phyloP scores from a whole-genome alignment of 37 sponge, comb jelly and placozoan species.

The Corticium candelabrum region DNA sequence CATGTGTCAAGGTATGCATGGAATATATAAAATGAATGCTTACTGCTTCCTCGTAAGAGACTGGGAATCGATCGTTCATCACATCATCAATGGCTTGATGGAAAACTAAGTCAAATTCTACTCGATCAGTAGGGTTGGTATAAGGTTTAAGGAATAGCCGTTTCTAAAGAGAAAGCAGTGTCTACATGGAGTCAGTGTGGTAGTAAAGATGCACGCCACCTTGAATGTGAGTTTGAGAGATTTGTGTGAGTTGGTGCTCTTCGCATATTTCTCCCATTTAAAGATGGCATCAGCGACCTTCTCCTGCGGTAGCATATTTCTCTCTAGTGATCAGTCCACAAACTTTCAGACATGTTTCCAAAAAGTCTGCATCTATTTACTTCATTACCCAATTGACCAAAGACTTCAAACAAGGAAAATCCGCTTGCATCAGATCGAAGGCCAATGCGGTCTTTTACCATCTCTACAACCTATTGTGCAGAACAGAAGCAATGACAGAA shows the following conservation, averaged over 20 bases:
- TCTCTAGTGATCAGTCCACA: constrained; percentile 38
- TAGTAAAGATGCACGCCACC: constrained; percentile 27
- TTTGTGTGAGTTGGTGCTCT: constrained; percentile 64
- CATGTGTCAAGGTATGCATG: too few relatives aligned
- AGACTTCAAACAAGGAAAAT: constrained; percentile 88
- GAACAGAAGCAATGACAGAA: background rate
- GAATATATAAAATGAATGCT: background rate
- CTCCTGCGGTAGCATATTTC: constrained; percentile 85
- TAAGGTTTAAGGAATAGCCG: constrained; percentile 80
- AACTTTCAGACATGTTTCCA: background rate
- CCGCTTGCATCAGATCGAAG: constrained; percentile 41
- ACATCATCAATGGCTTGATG: constrained; percentile 87
- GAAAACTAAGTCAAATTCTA: constrained; percentile 77
- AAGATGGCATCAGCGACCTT: constrained; percentile 95
- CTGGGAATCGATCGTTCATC: constrained; percentile 73
- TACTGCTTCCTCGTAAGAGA: constrained; percentile 62
- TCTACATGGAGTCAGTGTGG: background rate
- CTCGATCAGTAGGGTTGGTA: constrained; percentile 52
- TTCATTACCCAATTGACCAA: constrained; percentile 49
- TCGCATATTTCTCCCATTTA: constrained; percentile 95
- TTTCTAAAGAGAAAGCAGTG: constrained; percentile 40
- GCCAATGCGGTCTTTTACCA: constrained; percentile 87
- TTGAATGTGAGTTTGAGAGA: constrained; percentile 85
- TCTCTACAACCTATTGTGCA: constrained; percentile 64
- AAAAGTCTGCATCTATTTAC: background rate